Base-by-base conservation (phyloP, 1,140 invertebrate genomes). In the Archivesica marissinica region DNA sequence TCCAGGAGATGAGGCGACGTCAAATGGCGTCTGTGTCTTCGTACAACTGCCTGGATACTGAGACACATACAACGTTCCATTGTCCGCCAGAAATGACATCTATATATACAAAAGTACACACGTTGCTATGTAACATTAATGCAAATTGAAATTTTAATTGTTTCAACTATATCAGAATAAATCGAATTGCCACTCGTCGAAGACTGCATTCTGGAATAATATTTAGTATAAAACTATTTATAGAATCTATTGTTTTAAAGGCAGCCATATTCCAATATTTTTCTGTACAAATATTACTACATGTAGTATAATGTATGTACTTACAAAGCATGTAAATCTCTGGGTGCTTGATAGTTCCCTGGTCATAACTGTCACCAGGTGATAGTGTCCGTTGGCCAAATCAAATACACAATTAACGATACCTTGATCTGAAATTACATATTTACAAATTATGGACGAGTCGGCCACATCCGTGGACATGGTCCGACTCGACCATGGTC, bases 51-150 rank as follows among this genome's bases (percentile, higher is more conserved):
- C 78, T 0, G 78, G 61, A 13, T 20, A 35, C 28, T 70, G 78
- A 33, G 78, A 81, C n/a, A 81, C 61, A 54, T n/a, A 52, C n/a
- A 68, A 7, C 1, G 44, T 64, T 15, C 78, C 78, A 39, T 64
- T 70, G 15, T 20, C 30, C 9, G 56, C 78, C 28, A 52, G 30
- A 47, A 38, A 28, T 0, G 78, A 68, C 38, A 68, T 56, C 78
- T 80, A 17, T 17, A 52, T 47, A 47, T 17, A 47, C 7, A 17
- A 47, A 47, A 17, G 17, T 9, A 47, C 44, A 47, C n/a, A n/a
- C n/a, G n/a, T n/a, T n/a, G n/a, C n/a, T n/a, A n/a, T n/a, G n/a
- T n/a, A n/a, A n/a, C n/a, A n/a, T n/a, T n/a, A n/a, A n/a, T n/a
- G n/a, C n/a, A n/a, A n/a, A n/a, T n/a, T n/a, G n/a, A n/a, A n/a